phyloP scores from a whole-genome alignment of 2,113 vertebrate genomes.

The Mohoua ochrocephala region DNA sequence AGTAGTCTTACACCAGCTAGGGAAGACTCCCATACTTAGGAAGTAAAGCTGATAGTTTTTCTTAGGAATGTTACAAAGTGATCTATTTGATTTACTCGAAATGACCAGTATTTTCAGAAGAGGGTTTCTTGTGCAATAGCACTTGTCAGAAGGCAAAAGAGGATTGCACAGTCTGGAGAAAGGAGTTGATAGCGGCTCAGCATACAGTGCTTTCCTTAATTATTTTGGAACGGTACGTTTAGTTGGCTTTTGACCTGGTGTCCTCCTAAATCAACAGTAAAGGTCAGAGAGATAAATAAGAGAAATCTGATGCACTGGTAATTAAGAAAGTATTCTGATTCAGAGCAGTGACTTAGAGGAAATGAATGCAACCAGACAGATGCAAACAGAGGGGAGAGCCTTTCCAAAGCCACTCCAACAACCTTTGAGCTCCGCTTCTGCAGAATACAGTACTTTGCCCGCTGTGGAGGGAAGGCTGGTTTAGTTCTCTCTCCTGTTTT shows the following conservation, averaged over 20 bases:
- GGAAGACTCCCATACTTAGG: not conserved
- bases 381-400: not conserved
- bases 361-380: not conserved
- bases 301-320: not conserved
- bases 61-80: not conserved
- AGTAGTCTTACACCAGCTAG: not conserved
- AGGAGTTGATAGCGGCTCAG: not conserved
- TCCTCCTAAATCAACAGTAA: conserved; percentile 9
- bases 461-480: not conserved
- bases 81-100: not conserved
- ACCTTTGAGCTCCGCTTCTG: not conserved
- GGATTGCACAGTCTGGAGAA: not conserved
- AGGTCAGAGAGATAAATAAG: not conserved
- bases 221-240: not conserved
- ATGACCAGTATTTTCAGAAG: not conserved
- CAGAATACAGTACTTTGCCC: not conserved
- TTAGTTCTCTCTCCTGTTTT: not conserved
- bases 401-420: not conserved
- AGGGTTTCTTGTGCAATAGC: not conserved
- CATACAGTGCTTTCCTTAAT: not conserved
- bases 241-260: not conserved
- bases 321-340: not conserved
- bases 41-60: not conserved
- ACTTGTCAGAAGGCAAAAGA: not conserved
- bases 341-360: not conserved